Percentiles rank a stretch among this genome's conserved stretches.
These are phyloP conservation scores for Panopea generosa DNA, from an alignment of 2,888 invertebrate genomes.

Conservation along the genomic window DNA sequence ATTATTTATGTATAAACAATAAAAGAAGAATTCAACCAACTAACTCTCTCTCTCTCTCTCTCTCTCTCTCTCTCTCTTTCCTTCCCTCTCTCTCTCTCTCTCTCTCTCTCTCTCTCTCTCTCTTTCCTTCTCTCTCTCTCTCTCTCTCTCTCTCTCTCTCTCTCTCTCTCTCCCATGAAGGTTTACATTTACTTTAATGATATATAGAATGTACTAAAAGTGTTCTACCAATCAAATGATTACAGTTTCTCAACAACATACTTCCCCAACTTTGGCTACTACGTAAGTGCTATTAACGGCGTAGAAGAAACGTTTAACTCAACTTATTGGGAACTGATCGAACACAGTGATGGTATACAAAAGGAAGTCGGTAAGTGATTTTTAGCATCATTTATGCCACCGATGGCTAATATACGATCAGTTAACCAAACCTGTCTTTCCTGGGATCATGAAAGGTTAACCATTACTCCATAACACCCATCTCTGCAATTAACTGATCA, in stretches of 20 bases:
- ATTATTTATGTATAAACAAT: no score
- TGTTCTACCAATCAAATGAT: not conserved
- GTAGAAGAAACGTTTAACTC: constrained; percentile 17
- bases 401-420: no score
- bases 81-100: not conserved
- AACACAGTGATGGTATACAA: constrained; percentile 30
- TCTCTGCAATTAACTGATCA: no score
- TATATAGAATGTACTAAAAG: not conserved
- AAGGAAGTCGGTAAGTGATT: constrained; percentile 18
- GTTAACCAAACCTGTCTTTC: no score
- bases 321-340: constrained; percentile 41
- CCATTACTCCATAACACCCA: no score
- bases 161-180: not conserved
- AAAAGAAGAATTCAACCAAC: not conserved
- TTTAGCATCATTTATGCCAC: no score
- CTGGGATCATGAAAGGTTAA: no score
- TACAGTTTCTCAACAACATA: constrained; percentile 43
- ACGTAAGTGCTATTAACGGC: constrained; percentile 33
- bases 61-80: not conserved
- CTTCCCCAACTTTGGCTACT: constrained; percentile 31
- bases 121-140: not conserved
- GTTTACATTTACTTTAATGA: not conserved
- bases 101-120: not conserved
- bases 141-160: not conserved
- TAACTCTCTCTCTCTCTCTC: no score